Base-by-base conservation (phyloP, 1,140 invertebrate species). In the Mesaphorura yosii region DNA sequence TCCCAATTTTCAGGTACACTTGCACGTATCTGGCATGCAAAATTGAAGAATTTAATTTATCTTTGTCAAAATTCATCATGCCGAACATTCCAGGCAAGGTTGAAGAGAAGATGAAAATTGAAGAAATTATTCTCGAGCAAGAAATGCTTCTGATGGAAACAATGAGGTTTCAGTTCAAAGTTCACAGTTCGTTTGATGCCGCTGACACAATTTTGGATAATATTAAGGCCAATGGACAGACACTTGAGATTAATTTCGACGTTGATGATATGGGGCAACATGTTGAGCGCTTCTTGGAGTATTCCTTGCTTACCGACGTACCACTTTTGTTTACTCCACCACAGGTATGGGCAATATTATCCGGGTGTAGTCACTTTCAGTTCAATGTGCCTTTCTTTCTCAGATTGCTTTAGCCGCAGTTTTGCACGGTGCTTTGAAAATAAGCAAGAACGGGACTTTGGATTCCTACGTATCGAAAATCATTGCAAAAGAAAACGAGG, bases 11-110 rank as follows among this genome's bases (percentile, higher is more conserved):
- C 64, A 85, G 84, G 69, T 86, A 94, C 6, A 96, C 93, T 0
- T 97, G 92, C 70, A 88, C 94, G 10, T 98, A 96, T 72, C 76
- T 98, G 63, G 87, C 95, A 1, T 88, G 87, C 67, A 98, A 99
- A 78, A 90, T 97, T 12, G 95, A 98, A 72, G 95, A 99, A 73
- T 98, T 98, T 66, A 98, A 97, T 72, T 86, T 99, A 0, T 93
- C 91, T 1, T 97, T 98, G 50, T 77, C 78, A 39, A 91, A 98
- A 65, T 99, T 98, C 77, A 89, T 98, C 0, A 79, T 82, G 1
- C 98, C 98, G 69, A 34, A 34, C 29, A n/a, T n/a, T n/a, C 88
- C 88, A 71, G 89, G 92, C 10, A 87, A 96, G 68, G 73, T 88
- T 63, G 83, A 89, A 63, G 95, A 92, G 68, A 88, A 88, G 48